A percentile compares a stretch with the other conserved stretches of the same genome.
Evolutionary conservation across 2,888 invertebrate genomes (phyloP).

Genomic region (Heliconius cydno): DNA sequence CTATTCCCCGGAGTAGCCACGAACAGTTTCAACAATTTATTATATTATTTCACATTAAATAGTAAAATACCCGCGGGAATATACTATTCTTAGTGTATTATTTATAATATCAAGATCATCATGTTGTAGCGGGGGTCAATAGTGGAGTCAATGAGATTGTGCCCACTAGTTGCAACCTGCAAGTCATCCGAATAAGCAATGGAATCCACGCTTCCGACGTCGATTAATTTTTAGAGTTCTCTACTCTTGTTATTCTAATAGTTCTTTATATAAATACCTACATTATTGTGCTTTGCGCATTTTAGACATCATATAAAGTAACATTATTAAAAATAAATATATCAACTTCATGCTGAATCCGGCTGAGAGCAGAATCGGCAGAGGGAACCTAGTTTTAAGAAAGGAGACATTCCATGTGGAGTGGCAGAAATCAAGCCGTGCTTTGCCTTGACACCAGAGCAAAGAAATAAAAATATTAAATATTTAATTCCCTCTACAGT

Average conservation of each 20-base stretch:
- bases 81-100: constrained; percentile 65
- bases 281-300: not conserved
- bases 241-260: constrained; percentile 28
- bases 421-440: no score
- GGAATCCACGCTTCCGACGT: constrained; percentile 79
- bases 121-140: constrained; percentile 73
- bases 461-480: no score
- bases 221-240: constrained; percentile 57
- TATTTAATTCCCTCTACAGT: no score
- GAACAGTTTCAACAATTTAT: constrained; percentile 68
- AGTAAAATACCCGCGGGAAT: constrained; percentile 67
- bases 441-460: no score
- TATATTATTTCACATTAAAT: constrained; percentile 62
- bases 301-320: not conserved
- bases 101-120: constrained; percentile 76
- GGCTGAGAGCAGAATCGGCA: no score
- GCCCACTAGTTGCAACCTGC: constrained; percentile 76
- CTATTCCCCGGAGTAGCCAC: constrained; percentile 61
- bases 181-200: constrained; percentile 77
- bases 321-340: no score
- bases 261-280: constrained; percentile 21
- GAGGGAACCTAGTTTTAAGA: no score
- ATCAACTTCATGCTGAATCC: no score
- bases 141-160: constrained; percentile 80
- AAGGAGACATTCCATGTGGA: accelerated